These are phyloP conservation scores for Autographa gamma DNA, from an alignment of 2,888 invertebrate species.

Conservation along the genomic window DNA sequence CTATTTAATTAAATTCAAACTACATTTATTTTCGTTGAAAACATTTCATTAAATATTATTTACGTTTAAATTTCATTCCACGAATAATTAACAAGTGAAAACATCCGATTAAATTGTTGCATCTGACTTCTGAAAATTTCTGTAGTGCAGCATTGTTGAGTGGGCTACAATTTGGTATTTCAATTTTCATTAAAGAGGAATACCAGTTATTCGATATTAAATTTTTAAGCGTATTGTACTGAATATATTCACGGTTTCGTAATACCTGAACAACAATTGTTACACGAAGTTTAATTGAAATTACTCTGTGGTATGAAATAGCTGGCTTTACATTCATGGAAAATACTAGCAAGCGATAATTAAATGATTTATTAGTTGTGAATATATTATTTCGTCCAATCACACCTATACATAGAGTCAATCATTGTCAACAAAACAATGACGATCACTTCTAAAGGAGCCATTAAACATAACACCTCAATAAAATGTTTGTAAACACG, in stretches of 20 bases:
- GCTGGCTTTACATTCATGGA: no score
- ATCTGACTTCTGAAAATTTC: background rate
- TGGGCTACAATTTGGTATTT: slow-evolving; percentile 1
- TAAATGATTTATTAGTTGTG: background rate
- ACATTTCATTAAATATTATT: background rate
- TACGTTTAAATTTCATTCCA: no score
- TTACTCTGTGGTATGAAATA: no score
- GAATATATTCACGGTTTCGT: slow-evolving; percentile 9
- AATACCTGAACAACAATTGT: background rate
- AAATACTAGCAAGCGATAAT: background rate
- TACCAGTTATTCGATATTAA: background rate
- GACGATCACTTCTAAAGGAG: slow-evolving; percentile 82
- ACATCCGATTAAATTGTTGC: background rate
- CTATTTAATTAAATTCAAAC: no score
- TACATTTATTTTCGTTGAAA: background rate
- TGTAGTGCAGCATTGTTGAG: background rate
- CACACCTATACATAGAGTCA: slow-evolving; percentile 63
- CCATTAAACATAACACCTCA: slow-evolving; percentile 85
- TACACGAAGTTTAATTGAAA: no score
- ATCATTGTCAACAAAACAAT: slow-evolving; percentile 80
- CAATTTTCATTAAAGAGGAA: background rate
- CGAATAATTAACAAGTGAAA: background rate
- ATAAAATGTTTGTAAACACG: slow-evolving; percentile 89
- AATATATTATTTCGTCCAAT: slow-evolving; percentile 46
- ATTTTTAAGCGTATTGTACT: background rate